Conservation (phyloP, 2,888 invertebrate species). For the Drosophila heteroneura region DNA sequence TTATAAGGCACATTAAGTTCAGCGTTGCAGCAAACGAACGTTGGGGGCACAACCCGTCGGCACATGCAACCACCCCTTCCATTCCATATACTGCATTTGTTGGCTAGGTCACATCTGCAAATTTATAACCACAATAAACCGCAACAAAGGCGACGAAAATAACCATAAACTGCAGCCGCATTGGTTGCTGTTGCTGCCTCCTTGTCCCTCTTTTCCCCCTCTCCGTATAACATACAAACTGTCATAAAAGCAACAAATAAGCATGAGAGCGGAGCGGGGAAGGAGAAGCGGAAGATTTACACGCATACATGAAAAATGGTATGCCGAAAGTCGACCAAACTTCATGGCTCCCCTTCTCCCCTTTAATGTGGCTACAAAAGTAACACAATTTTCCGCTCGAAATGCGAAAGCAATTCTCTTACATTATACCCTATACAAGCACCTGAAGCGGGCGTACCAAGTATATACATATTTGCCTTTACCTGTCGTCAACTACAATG, state of each 20-base stretch:
- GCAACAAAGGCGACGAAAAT: slow-evolving; percentile 52
- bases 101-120: slow-evolving; percentile 34
- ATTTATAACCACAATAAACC: slow-evolving; percentile 61
- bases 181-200: slow-evolving; percentile 6
- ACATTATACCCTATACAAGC: slow-evolving; percentile 28
- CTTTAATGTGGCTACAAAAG: slow-evolving; percentile 42
- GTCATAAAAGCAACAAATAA: slow-evolving; percentile 44
- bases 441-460: neutral
- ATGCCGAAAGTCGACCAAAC: slow-evolving; percentile 45
- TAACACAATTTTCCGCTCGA: slow-evolving; percentile 71
- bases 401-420: slow-evolving; percentile 61
- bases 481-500: neutral
- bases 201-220: neutral
- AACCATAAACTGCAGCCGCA: slow-evolving; percentile 52
- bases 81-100: slow-evolving; percentile 13
- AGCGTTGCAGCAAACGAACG: neutral
- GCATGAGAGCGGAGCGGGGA: neutral
- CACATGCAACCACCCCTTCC: neutral
- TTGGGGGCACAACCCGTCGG: neutral
- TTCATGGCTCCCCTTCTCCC: slow-evolving; percentile 1
- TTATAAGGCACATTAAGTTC: slow-evolving; percentile 20
- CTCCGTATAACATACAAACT: slow-evolving; percentile 26
- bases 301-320: slow-evolving; percentile 49
- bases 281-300: slow-evolving; percentile 17
- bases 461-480: neutral